phyloP scores from a whole-genome alignment of 2,797 vertebrate species.

The Lagorchestes hirsutus region DNA sequence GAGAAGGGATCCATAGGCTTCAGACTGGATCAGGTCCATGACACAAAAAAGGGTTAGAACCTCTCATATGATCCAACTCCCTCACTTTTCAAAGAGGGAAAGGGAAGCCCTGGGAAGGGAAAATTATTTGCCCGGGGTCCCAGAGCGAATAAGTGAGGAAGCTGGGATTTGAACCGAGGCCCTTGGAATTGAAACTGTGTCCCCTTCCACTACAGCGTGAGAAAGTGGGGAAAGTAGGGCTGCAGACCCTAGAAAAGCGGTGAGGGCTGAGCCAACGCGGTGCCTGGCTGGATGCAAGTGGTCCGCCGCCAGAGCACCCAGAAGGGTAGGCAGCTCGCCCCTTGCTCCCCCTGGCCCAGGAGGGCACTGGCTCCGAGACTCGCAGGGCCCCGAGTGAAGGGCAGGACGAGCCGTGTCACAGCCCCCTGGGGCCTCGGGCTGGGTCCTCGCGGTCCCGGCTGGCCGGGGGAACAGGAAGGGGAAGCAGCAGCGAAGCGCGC shows the following conservation, averaged over 20 bases:
- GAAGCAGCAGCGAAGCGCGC: slow-evolving; percentile 63
- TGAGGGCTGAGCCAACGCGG: background rate
- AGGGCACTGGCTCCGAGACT: background rate
- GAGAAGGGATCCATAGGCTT: background rate
- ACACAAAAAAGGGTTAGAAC: background rate
- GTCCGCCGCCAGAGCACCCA: background rate
- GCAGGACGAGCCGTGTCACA: slow-evolving; percentile 38
- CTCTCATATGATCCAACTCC: background rate
- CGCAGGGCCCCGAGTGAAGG: slow-evolving; percentile 29
- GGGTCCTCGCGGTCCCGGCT: background rate
- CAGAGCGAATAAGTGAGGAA: background rate
- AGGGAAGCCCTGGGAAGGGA: background rate
- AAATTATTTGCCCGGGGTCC: background rate
- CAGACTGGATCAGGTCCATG: background rate
- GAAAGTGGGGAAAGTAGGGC: background rate
- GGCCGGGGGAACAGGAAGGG: slow-evolving; percentile 65
- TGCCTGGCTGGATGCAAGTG: background rate
- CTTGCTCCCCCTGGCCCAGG: background rate
- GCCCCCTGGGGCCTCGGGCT: background rate
- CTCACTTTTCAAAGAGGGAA: background rate
- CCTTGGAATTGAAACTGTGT: background rate
- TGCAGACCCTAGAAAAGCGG: background rate
- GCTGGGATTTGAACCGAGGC: background rate
- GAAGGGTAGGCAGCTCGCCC: background rate
- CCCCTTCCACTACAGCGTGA: background rate